These are phyloP conservation scores for Sitobion miscanthi DNA, from an alignment of 1,140 invertebrate genomes.

Conservation along the genomic window DNA sequence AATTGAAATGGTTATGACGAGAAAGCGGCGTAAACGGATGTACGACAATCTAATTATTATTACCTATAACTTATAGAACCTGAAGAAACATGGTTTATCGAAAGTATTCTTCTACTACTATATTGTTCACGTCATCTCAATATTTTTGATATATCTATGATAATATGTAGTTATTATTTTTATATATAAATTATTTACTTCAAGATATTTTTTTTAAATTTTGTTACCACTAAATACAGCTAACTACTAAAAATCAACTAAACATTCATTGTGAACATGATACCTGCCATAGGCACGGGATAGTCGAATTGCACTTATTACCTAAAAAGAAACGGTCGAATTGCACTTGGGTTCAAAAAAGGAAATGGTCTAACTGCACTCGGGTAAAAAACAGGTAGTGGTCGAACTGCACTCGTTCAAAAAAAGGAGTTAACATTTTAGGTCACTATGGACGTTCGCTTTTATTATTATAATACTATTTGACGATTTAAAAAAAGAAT, in stretches of 20 bases:
- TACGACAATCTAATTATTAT: conserved; percentile 23
- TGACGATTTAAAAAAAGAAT: too few species aligned
- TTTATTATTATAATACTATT: too few species aligned
- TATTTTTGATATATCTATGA: background rate
- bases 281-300: too few species aligned
- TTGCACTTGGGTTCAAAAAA: too few species aligned
- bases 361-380: too few species aligned
- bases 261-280: background rate
- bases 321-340: too few species aligned
- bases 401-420: too few species aligned
- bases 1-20: conserved; percentile 1
- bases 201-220: background rate
- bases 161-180: background rate
- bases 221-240: background rate
- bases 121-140: background rate
- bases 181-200: background rate
- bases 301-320: too few species aligned
- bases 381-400: too few species aligned
- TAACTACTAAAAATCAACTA: background rate
- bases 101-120: background rate
- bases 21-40: conserved; percentile 30
- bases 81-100: background rate
- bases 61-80: background rate
- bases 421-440: too few species aligned
- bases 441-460: too few species aligned